phyloP scores from a whole-genome alignment of 1,140 invertebrate genomes.

The Hestina assimilis region DNA sequence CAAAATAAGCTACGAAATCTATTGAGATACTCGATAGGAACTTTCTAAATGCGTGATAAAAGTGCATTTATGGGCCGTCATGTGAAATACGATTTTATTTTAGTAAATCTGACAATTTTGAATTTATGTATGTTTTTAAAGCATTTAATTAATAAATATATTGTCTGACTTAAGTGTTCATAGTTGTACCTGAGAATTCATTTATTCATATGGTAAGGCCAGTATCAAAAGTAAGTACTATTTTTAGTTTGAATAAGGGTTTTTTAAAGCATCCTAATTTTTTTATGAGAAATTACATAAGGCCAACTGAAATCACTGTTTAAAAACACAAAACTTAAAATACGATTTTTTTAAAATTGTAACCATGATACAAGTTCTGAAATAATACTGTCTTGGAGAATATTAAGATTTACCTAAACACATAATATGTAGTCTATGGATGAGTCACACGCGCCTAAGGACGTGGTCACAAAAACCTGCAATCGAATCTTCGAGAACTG shows the following conservation, averaged over 20 bases:
- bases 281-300: too few species aligned
- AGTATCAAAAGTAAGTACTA: conserved; percentile 11
- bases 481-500: conserved; percentile 55
- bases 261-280: background rate
- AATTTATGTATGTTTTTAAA: conserved; percentile 7
- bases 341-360: too few species aligned
- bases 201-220: conserved; percentile 10
- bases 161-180: conserved; percentile 15
- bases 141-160: conserved; percentile 18
- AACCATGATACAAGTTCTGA: background rate
- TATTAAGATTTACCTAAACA: background rate
- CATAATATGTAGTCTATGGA: background rate
- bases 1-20: background rate
- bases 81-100: conserved; percentile 6
- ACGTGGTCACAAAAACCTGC: conserved; percentile 16
- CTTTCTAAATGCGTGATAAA: conserved; percentile 19
- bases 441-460: conserved; percentile 12
- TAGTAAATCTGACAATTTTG: conserved; percentile 1
- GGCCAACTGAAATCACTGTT: too few species aligned
- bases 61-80: conserved; percentile 13
- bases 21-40: conserved; percentile 10
- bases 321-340: too few species aligned
- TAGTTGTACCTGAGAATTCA: conserved; percentile 14
- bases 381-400: background rate
- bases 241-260: background rate